Base-by-base conservation (phyloP, 2,888 invertebrate genomes). In the Tinea semifulvella region DNA sequence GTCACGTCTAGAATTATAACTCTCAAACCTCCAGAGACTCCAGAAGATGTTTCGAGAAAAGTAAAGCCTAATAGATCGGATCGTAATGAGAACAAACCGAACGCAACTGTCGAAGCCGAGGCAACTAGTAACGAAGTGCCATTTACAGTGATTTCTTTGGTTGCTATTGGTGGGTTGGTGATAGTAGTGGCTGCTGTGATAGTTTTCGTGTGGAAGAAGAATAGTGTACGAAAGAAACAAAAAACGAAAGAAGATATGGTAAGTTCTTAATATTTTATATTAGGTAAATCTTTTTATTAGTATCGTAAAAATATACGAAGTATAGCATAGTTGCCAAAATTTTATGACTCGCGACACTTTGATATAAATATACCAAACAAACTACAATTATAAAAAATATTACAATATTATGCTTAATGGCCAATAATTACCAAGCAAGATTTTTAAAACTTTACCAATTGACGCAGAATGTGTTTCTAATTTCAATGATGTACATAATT, bases 201-300 rank as follows among this genome's bases (percentile, higher is more conserved):
- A 11, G 84, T 90, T 55, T 84, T 91, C 46, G 87, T 90, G 52
- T 86, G 90, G 53, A 88, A 85, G 59, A 89, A 87, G 56, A 85
- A 91, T 48, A 88, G 86, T 56, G 64, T 77, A 27, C 83, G 83
- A 35, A 85, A 87, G 58, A 72, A 84, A n/a, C 89, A 88, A 56
- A 84, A 82, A 20, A 83, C 83, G 50, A 90, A 90, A 61, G 89
- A 90, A 54, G 91, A 91, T 58, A 88, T 90, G 86, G 91, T 90
- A 57, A 67, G 76, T 36, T 7, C 6, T 22, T 8, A 7, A 7
- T 22, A 8, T 22, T 22, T 22, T 22, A 7, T n/a, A n/a, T n/a
- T n/a, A n/a, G n/a, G n/a, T n/a, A n/a, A n/a, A n/a, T n/a, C n/a
- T n/a, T n/a, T n/a, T n/a, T n/a, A n/a, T n/a, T n/a, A n/a, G n/a